These are phyloP conservation scores for Scomber scombrus DNA, from an alignment of 2,113 vertebrate genomes.

Conservation along the genomic window DNA sequence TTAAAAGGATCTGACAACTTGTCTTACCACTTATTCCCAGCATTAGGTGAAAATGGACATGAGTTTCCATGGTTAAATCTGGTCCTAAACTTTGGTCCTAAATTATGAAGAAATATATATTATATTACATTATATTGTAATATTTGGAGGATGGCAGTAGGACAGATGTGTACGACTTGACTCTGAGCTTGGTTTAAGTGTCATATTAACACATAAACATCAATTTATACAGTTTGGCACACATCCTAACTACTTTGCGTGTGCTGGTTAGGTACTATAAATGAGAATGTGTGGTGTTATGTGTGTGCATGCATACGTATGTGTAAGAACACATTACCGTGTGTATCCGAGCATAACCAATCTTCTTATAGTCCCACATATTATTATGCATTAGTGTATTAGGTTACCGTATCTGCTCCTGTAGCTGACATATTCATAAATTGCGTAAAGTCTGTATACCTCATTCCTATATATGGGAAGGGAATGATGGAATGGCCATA, in stretches of 20 bases:
- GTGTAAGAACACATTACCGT: slow-evolving; percentile 29
- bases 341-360: slow-evolving; percentile 38
- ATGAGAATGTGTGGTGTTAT: background rate
- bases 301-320: slow-evolving; percentile 23
- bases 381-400: slow-evolving; percentile 58
- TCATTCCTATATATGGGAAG: background rate
- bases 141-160: background rate
- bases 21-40: too few species aligned
- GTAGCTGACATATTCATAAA: slow-evolving; percentile 34
- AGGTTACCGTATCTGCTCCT: slow-evolving; percentile 17
- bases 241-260: background rate
- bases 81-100: too few species aligned
- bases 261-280: background rate
- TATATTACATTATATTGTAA: background rate
- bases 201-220: slow-evolving; percentile 4
- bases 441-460: background rate
- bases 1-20: background rate
- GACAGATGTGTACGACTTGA: background rate
- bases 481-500: slow-evolving; percentile 26
- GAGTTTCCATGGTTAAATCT: too few species aligned
- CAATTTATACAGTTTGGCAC: slow-evolving; percentile 1
- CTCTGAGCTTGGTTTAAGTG: background rate
- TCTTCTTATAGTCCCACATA: slow-evolving; percentile 48
- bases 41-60: background rate
- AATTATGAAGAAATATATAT: too few species aligned